Percentiles rank a stretch among this genome's conserved stretches.
Evolutionary conservation across 1,140 invertebrate genomes (phyloP).

Genomic region (Drosophila chauvacae): DNA sequence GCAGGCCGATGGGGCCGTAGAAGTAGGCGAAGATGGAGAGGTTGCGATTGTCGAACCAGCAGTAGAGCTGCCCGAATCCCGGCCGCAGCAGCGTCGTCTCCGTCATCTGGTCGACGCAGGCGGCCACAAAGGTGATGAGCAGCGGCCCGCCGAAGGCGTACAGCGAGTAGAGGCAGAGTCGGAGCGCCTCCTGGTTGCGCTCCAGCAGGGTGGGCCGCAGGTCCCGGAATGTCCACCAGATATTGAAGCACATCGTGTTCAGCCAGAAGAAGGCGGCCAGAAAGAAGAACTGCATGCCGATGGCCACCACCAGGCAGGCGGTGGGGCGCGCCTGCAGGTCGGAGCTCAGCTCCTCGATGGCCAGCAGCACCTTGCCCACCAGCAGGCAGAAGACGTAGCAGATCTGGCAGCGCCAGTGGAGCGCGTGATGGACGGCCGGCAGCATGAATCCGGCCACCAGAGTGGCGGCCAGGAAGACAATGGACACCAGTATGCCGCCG

Average conservation of each 20-base stretch:
- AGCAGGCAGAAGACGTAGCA: constrained; percentile 92
- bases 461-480: constrained; percentile 91
- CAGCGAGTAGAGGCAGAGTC: constrained; percentile 90
- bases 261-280: constrained; percentile 98
- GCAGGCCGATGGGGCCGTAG: constrained; percentile 91
- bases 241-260: constrained; percentile 97
- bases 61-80: constrained; percentile 89
- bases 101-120: constrained; percentile 87
- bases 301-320: constrained; percentile 89
- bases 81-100: constrained; percentile 87
- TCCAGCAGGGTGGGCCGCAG: constrained; percentile 92
- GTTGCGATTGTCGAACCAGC: constrained; percentile 92
- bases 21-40: constrained; percentile 92
- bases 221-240: constrained; percentile 96
- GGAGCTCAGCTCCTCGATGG: constrained; percentile 85
- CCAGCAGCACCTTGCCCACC: constrained; percentile 90
- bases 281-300: constrained; percentile 96
- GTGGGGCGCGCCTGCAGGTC: constrained; percentile 86
- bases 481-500: constrained; percentile 90
- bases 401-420: constrained; percentile 94
- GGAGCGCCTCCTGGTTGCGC: constrained; percentile 91
- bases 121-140: constrained; percentile 89
- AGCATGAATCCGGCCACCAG: constrained; percentile 90
- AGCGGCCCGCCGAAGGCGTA: constrained; percentile 93
- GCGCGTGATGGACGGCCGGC: constrained; percentile 91